Evolutionary conservation across 2,888 invertebrate genomes (phyloP).

Genomic region (Spisula solida): DNA sequence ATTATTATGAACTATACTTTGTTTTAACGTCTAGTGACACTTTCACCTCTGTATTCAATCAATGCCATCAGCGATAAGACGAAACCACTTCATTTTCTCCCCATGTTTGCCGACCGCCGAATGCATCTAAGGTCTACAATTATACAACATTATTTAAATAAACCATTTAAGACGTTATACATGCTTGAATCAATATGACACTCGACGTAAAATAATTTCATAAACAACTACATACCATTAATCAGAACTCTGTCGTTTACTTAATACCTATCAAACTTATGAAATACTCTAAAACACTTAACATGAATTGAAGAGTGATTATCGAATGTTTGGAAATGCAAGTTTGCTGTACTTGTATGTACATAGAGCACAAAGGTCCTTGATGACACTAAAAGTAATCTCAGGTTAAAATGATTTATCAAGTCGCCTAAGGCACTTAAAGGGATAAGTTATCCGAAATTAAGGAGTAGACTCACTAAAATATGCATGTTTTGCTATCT

Average conservation of each 20-base stretch:
- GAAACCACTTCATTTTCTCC: conserved; percentile 10
- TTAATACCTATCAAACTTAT: conserved; percentile 14
- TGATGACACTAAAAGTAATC: conserved; percentile 8
- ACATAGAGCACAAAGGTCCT: neutral
- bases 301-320: neutral
- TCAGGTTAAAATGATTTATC: conserved; percentile 27
- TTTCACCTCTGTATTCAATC: conserved; percentile 12
- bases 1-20: neutral
- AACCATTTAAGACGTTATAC: conserved; percentile 40
- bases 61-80: conserved; percentile 7
- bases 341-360: conserved; percentile 27
- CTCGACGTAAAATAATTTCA: conserved; percentile 34
- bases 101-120: conserved; percentile 15
- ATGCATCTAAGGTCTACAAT: conserved; percentile 32
- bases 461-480: neutral
- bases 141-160: conserved; percentile 47
- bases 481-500: neutral
- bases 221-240: conserved; percentile 22
- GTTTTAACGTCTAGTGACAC: conserved; percentile 8
- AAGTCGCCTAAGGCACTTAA: neutral
- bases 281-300: conserved; percentile 26
- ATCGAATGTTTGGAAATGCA: conserved; percentile 38
- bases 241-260: neutral
- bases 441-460: neutral
- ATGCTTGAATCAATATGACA: conserved; percentile 47